These are phyloP conservation scores for Yponomeuta evonymella DNA, from an alignment of 2,888 invertebrate species.

Conservation along the genomic window DNA sequence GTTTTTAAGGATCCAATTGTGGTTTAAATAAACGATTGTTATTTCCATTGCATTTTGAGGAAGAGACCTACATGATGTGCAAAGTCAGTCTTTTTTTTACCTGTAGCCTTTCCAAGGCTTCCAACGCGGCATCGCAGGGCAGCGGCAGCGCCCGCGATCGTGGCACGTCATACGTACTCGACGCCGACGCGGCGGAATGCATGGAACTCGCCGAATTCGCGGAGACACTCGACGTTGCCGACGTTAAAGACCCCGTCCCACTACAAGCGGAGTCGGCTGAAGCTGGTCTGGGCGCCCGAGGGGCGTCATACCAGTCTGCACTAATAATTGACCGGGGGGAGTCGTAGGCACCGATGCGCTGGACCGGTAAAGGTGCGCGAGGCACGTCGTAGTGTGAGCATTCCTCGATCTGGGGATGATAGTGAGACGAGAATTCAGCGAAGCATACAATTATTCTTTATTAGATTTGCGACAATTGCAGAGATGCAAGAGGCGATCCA, in stretches of 20 bases:
- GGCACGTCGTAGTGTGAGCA: constrained; percentile 72
- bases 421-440: not conserved
- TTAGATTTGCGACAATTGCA: not conserved
- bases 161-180: constrained; percentile 71
- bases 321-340: constrained; percentile 61
- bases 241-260: constrained; percentile 67
- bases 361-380: constrained; percentile 68
- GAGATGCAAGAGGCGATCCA: not conserved
- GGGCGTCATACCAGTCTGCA: constrained; percentile 66
- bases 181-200: constrained; percentile 60
- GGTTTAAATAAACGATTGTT: too few relatives aligned
- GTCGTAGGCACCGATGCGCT: constrained; percentile 85
- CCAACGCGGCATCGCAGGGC: constrained; percentile 69
- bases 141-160: constrained; percentile 62
- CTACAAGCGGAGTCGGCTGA: constrained; percentile 75
- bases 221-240: constrained; percentile 68
- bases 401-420: constrained; percentile 55
- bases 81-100: constrained; percentile 37
- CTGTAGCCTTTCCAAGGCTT: constrained; percentile 68
- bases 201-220: constrained; percentile 68
- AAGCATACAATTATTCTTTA: not conserved
- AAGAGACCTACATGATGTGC: too few relatives aligned
- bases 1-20: too few relatives aligned
- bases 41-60: too few relatives aligned
- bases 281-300: constrained; percentile 66